Conservation (phyloP, 1,140 invertebrate genomes). For the Subanguina moxae region DNA sequence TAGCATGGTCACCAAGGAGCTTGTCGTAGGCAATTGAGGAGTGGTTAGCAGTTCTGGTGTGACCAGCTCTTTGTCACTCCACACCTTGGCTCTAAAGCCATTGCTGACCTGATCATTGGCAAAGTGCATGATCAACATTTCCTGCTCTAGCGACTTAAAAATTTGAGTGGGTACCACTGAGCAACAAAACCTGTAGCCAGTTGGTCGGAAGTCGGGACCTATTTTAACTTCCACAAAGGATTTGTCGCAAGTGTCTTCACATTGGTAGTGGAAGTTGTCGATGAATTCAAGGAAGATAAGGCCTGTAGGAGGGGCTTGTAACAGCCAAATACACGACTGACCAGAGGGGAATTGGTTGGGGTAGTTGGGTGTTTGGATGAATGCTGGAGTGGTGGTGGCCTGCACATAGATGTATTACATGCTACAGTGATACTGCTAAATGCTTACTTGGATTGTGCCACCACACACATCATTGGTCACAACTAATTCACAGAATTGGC, state of each 20-base stretch:
- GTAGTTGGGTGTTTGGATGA: slow-evolving; percentile 33
- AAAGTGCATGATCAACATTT: slow-evolving; percentile 52
- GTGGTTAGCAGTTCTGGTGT: neutral
- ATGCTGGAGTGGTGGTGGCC: slow-evolving; percentile 15
- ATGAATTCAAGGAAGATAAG: slow-evolving; percentile 49
- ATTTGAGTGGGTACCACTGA: slow-evolving; percentile 34
- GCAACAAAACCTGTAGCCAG: slow-evolving; percentile 53
- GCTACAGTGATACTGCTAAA: neutral
- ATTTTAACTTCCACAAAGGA: slow-evolving; percentile 54
- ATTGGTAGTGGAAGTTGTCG: slow-evolving; percentile 52
- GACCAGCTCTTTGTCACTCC: slow-evolving; percentile 14
- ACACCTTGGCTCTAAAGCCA: slow-evolving; percentile 33
- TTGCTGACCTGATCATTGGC: slow-evolving; percentile 31
- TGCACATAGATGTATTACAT: slow-evolving; percentile 7
- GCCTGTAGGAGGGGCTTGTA: slow-evolving; percentile 46
- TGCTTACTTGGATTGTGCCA: slow-evolving; percentile 33
- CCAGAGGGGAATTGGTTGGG: slow-evolving; percentile 38
- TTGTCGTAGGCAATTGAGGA: neutral
- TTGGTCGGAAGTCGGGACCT: slow-evolving; percentile 40
- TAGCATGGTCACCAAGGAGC: neutral
- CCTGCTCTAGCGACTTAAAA: slow-evolving; percentile 42
- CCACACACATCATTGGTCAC: slow-evolving; percentile 43
- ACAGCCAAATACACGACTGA: slow-evolving; percentile 49
- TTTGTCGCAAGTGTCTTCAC: slow-evolving; percentile 57
- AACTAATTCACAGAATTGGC: slow-evolving; percentile 41